A percentile compares a stretch with the other conserved stretches of the same genome.
Evolutionary conservation across 1,140 invertebrate species (phyloP).

Genomic region (Ptiloglossa arizonensis): DNA sequence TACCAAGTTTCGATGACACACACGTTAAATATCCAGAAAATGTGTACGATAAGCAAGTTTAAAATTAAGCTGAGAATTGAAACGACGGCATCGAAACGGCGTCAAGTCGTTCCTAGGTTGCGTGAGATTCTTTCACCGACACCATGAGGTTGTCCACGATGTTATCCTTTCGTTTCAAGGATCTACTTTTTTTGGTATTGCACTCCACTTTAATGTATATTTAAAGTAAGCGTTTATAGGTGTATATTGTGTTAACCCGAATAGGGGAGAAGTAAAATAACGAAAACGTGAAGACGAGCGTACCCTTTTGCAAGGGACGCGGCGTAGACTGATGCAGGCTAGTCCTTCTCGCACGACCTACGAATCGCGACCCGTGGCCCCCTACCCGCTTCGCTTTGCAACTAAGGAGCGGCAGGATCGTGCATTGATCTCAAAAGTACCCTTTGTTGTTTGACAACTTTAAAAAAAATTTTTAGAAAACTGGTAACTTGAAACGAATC

Average conservation of each 20-base stretch:
- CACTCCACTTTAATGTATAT: too few relatives aligned
- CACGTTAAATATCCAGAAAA: neutral
- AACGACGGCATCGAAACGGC: conserved; percentile 21
- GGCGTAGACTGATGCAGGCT: conserved; percentile 69
- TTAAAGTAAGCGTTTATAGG: conserved; percentile 14
- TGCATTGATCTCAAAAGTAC: conserved; percentile 8
- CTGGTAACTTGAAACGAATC: neutral
- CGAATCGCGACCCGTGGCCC: conserved; percentile 66
- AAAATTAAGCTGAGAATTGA: neutral
- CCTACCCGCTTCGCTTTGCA: conserved; percentile 48
- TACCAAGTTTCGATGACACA: neutral
- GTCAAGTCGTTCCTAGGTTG: conserved; percentile 38
- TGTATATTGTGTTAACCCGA: conserved; percentile 15
- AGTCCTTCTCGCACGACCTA: conserved; percentile 65
- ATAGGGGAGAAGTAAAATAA: conserved; percentile 28
- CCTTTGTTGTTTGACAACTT: neutral
- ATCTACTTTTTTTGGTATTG: neutral
- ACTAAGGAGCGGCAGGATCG: conserved; percentile 57
- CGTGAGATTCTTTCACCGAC: conserved; percentile 21
- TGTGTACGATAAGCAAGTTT: neutral
- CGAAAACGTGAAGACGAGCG: conserved; percentile 50
- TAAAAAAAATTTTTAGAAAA: neutral
- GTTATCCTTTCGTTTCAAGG: neutral
- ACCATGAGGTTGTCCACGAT: conserved; percentile 23
- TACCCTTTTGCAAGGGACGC: conserved; percentile 69